These are phyloP conservation scores for Atrichornis clamosus DNA, from an alignment of 2,113 vertebrate genomes.

Conservation along the genomic window DNA sequence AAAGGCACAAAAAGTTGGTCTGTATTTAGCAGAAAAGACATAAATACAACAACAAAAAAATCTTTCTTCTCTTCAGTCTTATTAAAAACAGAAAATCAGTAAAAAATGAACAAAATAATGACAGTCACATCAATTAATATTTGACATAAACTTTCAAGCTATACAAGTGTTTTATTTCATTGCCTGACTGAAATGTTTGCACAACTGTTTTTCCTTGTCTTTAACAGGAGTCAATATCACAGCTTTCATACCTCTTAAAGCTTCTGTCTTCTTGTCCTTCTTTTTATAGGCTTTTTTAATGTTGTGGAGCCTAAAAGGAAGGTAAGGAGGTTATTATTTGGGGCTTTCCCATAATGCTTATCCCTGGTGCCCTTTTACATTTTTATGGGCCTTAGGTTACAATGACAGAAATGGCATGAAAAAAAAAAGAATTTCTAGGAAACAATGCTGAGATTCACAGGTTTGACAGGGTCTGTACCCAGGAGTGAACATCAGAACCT, in stretches of 20 bases:
- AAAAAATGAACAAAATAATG: neutral
- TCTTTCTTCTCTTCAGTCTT: neutral
- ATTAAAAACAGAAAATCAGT: neutral
- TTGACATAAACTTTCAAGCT: neutral
- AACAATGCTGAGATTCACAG: neutral
- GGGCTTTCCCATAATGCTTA: neutral
- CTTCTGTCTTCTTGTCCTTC: slow-evolving; percentile 80
- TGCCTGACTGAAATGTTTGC: neutral
- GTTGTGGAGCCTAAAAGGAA: slow-evolving; percentile 78
- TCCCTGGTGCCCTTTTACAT: neutral
- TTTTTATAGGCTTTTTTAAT: slow-evolving; percentile 82
- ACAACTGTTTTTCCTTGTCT: neutral
- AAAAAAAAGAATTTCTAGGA: neutral
- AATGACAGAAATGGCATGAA: neutral
- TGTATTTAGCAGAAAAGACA: neutral
- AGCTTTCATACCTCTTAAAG: slow-evolving; percentile 78
- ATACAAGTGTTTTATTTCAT: neutral
- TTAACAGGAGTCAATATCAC: neutral
- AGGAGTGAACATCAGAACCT: neutral
- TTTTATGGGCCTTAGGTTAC: neutral
- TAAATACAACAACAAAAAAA: neutral
- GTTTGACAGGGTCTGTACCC: neutral
- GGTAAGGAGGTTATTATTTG: neutral
- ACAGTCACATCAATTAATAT: neutral
- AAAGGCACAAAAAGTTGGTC: neutral